Percentiles rank a stretch among this genome's conserved stretches.
Evolutionary conservation across 2,113 vertebrate species (phyloP).

Genomic region (Vicugna pacos): DNA sequence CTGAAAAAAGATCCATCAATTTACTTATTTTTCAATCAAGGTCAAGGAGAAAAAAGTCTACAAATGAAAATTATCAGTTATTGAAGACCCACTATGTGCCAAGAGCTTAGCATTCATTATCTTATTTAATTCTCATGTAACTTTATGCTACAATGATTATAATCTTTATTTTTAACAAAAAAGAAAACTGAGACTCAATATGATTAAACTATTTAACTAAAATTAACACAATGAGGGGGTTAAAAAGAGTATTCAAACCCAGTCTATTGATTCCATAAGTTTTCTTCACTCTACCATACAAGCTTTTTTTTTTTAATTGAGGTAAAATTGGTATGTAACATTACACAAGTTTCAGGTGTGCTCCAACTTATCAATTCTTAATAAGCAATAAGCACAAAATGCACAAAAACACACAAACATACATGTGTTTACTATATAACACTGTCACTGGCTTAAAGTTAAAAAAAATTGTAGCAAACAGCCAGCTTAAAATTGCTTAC

Average conservation of each 20-base stretch:
- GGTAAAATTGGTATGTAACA: not conserved
- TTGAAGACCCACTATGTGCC: not conserved
- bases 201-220: slow-evolving; percentile 27
- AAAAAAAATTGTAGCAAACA: not conserved
- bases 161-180: slow-evolving; percentile 19
- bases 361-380: not conserved
- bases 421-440: not conserved
- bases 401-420: not conserved
- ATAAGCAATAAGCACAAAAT: not conserved
- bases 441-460: not conserved
- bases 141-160: not conserved
- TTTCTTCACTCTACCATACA: not conserved
- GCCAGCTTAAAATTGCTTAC: not conserved
- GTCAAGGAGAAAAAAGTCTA: not conserved
- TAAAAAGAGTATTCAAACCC: not conserved
- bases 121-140: slow-evolving; percentile 20
- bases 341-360: not conserved
- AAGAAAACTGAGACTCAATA: not conserved
- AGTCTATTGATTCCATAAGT: not conserved
- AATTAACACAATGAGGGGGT: not conserved
- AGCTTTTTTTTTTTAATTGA: not conserved
- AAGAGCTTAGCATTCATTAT: not conserved
- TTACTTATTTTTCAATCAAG: slow-evolving; percentile 1
- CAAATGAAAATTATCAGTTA: not conserved
- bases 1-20: not conserved